Conservation (phyloP, 2,113 vertebrate genomes). For the Gasterosteus aculeatus region DNA sequence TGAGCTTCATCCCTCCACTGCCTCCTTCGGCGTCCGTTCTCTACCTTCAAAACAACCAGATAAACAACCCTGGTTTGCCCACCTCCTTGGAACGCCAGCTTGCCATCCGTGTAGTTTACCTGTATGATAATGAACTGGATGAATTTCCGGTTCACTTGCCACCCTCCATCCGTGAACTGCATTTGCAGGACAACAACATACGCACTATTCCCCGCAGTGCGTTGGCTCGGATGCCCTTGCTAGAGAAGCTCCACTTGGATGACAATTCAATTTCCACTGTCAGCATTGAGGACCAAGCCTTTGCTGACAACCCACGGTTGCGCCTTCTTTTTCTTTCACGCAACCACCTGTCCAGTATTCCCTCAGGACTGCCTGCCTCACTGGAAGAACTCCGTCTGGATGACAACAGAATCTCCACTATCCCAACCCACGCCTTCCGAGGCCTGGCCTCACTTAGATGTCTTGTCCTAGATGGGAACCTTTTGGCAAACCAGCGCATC, state of each 20-base stretch:
- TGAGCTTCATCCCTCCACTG: slow-evolving; percentile 89
- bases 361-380: slow-evolving; percentile 88
- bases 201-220: slow-evolving; percentile 86
- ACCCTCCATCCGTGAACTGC: slow-evolving; percentile 89
- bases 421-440: slow-evolving; percentile 92
- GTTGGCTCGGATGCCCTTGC: slow-evolving; percentile 87
- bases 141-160: slow-evolving; percentile 89
- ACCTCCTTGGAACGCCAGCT: slow-evolving; percentile 83
- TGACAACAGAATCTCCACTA: slow-evolving; percentile 95
- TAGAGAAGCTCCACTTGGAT: slow-evolving; percentile 93
- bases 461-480: slow-evolving; percentile 93
- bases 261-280: slow-evolving; percentile 96
- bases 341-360: slow-evolving; percentile 95
- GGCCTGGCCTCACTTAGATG: slow-evolving; percentile 88
- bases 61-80: slow-evolving; percentile 90
- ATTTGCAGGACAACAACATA: slow-evolving; percentile 97
- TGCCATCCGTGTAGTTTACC: slow-evolving; percentile 88
- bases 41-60: slow-evolving; percentile 96
- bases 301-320: slow-evolving; percentile 86
- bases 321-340: slow-evolving; percentile 91
- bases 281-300: slow-evolving; percentile 94
- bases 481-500: slow-evolving; percentile 94
- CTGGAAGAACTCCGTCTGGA: slow-evolving; percentile 93
- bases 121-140: slow-evolving; percentile 93
- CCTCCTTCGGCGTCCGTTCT: slow-evolving; percentile 90